Evolutionary conservation across 1,140 invertebrate genomes (phyloP).

Genomic region (Drosophila hydei): DNA sequence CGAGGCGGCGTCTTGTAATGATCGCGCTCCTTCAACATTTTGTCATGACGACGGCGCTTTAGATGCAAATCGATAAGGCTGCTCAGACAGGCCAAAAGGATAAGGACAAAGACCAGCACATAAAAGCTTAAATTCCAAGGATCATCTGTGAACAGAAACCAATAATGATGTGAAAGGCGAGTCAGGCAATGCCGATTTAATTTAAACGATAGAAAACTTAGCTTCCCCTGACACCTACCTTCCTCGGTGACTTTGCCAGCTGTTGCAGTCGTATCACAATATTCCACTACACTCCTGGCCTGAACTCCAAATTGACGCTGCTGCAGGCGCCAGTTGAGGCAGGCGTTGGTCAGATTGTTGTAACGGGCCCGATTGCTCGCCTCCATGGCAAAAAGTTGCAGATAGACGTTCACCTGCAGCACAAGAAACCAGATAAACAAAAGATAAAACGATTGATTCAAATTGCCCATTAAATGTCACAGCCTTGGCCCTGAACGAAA

Average conservation of each 20-base stretch:
- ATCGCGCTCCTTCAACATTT: constrained; percentile 75
- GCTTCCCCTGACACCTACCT: constrained; percentile 28
- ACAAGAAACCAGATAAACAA: constrained; percentile 1
- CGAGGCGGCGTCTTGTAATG: constrained; percentile 70
- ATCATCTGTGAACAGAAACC: constrained; percentile 33
- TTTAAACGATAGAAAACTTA: no score
- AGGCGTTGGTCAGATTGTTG: constrained; percentile 64
- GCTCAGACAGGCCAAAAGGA: constrained; percentile 52
- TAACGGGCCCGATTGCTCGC: constrained; percentile 56
- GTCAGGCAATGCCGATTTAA: no score
- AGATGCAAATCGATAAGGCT: constrained; percentile 71
- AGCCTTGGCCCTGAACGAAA: constrained; percentile 64
- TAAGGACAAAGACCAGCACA: constrained; percentile 36
- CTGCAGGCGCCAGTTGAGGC: constrained; percentile 70
- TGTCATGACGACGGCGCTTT: constrained; percentile 67
- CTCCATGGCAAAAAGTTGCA: constrained; percentile 68
- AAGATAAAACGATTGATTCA: constrained; percentile 21
- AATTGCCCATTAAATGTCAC: constrained; percentile 39
- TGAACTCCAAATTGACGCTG: constrained; percentile 50
- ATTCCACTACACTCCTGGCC: constrained; percentile 75
- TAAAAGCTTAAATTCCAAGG: constrained; percentile 74
- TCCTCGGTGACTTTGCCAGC: constrained; percentile 54
- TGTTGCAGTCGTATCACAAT: constrained; percentile 60
- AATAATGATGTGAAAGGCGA: no score
- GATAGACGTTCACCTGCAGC: constrained; percentile 71